These are phyloP conservation scores for Candidula unifasciata DNA, from an alignment of 2,888 invertebrate species.

Conservation along the genomic window DNA sequence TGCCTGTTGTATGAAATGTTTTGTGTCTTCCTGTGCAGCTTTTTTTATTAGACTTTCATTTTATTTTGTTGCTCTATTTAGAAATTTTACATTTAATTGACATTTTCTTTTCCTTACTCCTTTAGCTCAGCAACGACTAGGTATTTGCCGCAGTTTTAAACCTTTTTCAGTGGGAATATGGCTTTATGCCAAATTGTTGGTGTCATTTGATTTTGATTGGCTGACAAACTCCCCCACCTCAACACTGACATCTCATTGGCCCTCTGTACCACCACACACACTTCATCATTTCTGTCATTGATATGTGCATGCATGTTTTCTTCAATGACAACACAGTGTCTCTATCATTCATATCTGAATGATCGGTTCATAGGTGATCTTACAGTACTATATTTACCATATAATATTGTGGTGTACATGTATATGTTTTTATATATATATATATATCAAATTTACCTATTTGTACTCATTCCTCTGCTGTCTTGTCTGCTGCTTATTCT, in stretches of 20 bases:
- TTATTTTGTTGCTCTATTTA: background rate
- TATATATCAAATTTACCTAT: too few species aligned
- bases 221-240: constrained; percentile 22
- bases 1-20: background rate
- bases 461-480: background rate
- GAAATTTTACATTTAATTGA: background rate
- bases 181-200: background rate
- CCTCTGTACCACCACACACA: constrained; percentile 3
- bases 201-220: constrained; percentile 51
- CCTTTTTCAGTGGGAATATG: background rate
- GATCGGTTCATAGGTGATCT: too few species aligned
- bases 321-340: background rate
- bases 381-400: too few species aligned
- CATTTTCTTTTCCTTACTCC: background rate
- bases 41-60: background rate
- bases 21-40: background rate
- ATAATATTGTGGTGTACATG: too few species aligned
- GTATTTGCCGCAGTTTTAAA: background rate
- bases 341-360: too few species aligned
- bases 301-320: constrained; percentile 2
- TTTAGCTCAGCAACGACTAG: background rate
- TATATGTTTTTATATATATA: too few species aligned
- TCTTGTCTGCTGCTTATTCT: too few species aligned
- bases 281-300: constrained; percentile 25
- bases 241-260: constrained; percentile 31